These are phyloP conservation scores for Ondatra zibethicus DNA, from an alignment of 2,113 vertebrate species.

Conservation along the genomic window DNA sequence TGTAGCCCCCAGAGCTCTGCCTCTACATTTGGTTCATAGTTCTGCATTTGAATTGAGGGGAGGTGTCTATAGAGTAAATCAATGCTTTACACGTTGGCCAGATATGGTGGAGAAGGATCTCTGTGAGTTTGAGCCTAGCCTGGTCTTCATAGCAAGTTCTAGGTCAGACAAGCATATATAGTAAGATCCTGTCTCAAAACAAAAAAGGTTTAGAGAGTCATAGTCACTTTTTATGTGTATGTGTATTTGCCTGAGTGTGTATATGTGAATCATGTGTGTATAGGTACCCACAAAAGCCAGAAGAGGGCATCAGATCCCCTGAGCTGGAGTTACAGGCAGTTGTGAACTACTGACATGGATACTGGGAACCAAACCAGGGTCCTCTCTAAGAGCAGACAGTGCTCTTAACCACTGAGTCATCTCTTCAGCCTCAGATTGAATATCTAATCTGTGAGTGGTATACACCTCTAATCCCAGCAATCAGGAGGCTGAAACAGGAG, in stretches of 20 bases:
- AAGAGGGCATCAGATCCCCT: background rate
- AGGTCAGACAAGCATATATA: background rate
- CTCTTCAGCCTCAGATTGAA: background rate
- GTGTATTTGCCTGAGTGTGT: background rate
- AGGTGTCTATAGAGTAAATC: background rate
- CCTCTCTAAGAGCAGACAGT: background rate
- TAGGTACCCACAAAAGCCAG: background rate
- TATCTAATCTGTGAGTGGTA: too few species aligned
- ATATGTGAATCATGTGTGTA: background rate
- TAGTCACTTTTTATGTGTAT: background rate
- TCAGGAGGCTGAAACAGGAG: background rate
- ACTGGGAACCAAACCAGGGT: background rate
- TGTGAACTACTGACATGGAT: background rate
- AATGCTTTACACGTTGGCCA: background rate
- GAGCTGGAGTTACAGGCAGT: background rate
- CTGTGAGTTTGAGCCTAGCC: background rate
- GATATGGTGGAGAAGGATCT: background rate
- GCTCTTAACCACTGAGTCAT: background rate
- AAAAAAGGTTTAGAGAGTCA: background rate
- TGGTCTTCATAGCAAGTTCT: background rate
- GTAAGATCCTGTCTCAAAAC: background rate
- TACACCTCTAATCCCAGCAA: background rate
- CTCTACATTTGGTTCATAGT: background rate
- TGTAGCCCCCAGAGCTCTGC: background rate
- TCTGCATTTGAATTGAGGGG: background rate